These are phyloP conservation scores for Artemisiospiza belli DNA, from an alignment of 2,113 vertebrate species.

Conservation along the genomic window DNA sequence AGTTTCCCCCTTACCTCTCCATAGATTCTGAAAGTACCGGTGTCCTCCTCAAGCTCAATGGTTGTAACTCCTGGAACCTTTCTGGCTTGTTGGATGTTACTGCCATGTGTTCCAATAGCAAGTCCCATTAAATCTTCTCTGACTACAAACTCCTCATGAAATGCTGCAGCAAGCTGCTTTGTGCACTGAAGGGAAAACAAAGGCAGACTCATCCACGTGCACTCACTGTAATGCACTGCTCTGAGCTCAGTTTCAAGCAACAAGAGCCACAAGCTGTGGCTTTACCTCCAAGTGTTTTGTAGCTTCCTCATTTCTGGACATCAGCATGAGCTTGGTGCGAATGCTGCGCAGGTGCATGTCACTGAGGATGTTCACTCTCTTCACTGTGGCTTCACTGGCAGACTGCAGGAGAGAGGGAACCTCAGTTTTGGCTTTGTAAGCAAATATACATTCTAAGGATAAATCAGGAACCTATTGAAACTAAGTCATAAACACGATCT, in stretches of 20 bases:
- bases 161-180: conserved; percentile 84
- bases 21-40: conserved; percentile 84
- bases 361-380: conserved; percentile 84
- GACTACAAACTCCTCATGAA: conserved; percentile 85
- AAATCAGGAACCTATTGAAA: neutral
- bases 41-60: conserved; percentile 84
- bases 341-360: conserved; percentile 87
- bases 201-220: neutral
- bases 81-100: conserved; percentile 84
- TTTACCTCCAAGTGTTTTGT: conserved; percentile 86
- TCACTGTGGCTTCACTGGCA: conserved; percentile 84
- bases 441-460: neutral
- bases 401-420: conserved; percentile 63
- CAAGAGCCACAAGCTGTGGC: neutral
- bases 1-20: conserved; percentile 74
- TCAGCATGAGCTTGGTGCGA: conserved; percentile 84
- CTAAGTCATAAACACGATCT: neutral
- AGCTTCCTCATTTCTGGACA: conserved; percentile 85
- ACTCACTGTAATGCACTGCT: neutral
- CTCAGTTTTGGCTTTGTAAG: neutral
- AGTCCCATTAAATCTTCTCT: conserved; percentile 87
- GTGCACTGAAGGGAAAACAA: conserved; percentile 73
- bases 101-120: conserved; percentile 85
- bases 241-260: neutral
- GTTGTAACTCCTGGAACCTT: conserved; percentile 85